A percentile compares a stretch with the other conserved stretches of the same genome.
phyloP scores from a whole-genome alignment of 2,113 vertebrate genomes.

The Leucoraja erinaceus region DNA sequence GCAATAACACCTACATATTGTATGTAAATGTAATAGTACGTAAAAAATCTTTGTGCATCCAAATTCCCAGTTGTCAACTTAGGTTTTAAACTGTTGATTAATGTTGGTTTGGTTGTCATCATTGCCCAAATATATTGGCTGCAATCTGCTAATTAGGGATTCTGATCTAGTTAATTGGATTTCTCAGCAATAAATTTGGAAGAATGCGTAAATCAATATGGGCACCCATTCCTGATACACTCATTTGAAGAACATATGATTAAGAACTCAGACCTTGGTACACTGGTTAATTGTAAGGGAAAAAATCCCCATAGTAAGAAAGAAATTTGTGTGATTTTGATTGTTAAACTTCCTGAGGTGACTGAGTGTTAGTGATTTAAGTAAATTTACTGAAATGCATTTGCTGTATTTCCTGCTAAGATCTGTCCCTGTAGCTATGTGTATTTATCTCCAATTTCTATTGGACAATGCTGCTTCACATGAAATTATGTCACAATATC shows the following conservation, averaged over 20 bases:
- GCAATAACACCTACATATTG: too few relatives aligned
- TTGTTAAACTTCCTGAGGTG: background rate
- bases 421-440: too few relatives aligned
- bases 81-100: background rate
- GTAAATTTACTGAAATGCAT: background rate
- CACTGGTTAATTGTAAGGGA: too few relatives aligned
- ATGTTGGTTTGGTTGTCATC: background rate
- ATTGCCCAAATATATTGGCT: background rate
- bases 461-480: background rate
- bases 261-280: background rate
- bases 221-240: background rate
- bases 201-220: background rate
- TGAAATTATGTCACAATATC: slow-evolving; percentile 6
- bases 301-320: too few relatives aligned
- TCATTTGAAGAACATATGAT: background rate
- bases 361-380: background rate
- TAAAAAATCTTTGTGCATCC: background rate
- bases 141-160: background rate
- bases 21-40: too few relatives aligned
- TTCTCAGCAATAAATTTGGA: background rate
- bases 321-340: background rate
- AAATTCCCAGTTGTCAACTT: too few relatives aligned
- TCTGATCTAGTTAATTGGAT: background rate
- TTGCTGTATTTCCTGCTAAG: background rate
- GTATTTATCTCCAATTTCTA: background rate